Evolutionary conservation across 1,140 invertebrate genomes (phyloP), one percentile per base, ranked within the genome.

Genomic region (Euglossa dilemma): DNA sequence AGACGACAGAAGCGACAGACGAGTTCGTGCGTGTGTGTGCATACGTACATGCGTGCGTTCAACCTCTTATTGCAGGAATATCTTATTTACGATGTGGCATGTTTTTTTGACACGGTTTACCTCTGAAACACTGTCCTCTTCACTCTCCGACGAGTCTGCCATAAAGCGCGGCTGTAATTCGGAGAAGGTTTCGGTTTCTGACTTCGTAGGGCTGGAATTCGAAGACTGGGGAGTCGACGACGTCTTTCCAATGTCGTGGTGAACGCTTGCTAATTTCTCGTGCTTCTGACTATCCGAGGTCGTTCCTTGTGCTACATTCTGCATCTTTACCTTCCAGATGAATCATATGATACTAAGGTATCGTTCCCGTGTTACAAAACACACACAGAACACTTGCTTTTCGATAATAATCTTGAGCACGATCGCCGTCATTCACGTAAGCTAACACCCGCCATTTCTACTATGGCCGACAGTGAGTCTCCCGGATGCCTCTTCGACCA

Each of bases 111-210:
- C 83, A 50, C 84, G 84, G 81, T 91, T 94, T 96, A 98, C 98
- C 97, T 98, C 97, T 91, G 97, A 98, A 93, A 98, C 97, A 95
- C 97, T 98, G 94, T 98, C 98, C 94, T 98, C 97, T 94, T 98
- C 98, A 94, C 97, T 98, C 95, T 97, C 97, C 88, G 97, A 98
- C 94, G 97, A 96, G 95, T 98, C 97, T 94, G 97, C 97, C 95
- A 97, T 97, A 96, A 97, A 97, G 95, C 96, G 96, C 89, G 97
- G 96, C 94, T 96, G 96, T 84, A 95, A 88, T 95, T 97, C 96
- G 91, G 96, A 96, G 95, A 96, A 96, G 93, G 96, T 97, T 95
- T 97, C 96, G 93, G 96, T 96, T 95, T 97, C 96, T 92, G 96
- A 97, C 95, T 97, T 97, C 91, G 96, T 96, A 92, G 96, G 96